Evolutionary conservation across 1,140 invertebrate genomes (phyloP), one percentile per base, ranked within the genome.

Genomic region (Oedothorax gibbosus): DNA sequence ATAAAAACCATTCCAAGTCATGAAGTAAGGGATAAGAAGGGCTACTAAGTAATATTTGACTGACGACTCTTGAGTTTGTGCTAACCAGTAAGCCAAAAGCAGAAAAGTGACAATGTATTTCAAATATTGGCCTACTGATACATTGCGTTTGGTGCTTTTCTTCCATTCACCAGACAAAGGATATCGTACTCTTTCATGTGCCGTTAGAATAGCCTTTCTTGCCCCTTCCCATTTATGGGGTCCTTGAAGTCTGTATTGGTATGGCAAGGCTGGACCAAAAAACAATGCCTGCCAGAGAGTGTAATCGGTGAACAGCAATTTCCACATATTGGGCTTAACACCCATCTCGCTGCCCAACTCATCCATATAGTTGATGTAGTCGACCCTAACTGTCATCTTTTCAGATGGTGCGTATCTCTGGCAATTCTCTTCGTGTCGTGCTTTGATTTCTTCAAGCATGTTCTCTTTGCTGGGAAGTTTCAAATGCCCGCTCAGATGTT

Each of bases 161-260:
- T 76, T 35, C 5, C 0, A 2, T 56, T 65, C 72, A 20, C 72
- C 72, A 7, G 71, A 75, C 7, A 85, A 18, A 11, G 83, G 83
- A 62, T 21, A 77, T 7, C 73, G 65, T 53, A 87, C 79, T 66
- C 87, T 86, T 20, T 87, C 81, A 8, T 79, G 18, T 21, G 75
- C 65, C n/a, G 80, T 88, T 11, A 86, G 14, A 60, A 87, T 87
- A 5, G 87, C 86, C 60, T 90, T 82, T 83, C 89, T 87, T 0
- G 91, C 91, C 8, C 89, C 90, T 6, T 82, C 11, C 91, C 91
- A 92, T 35, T 86, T 84, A 21, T 89, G 86, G 5, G 90, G 90
- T 9, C 91, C 91, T 49, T 79, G 83, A 20, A 92, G 87, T 66
- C 92, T 88, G 87, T 91, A 92, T 75, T 91, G 91, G 86, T 92